Base-by-base conservation (phyloP, 2,888 invertebrate species). In the Congeria kusceri region DNA sequence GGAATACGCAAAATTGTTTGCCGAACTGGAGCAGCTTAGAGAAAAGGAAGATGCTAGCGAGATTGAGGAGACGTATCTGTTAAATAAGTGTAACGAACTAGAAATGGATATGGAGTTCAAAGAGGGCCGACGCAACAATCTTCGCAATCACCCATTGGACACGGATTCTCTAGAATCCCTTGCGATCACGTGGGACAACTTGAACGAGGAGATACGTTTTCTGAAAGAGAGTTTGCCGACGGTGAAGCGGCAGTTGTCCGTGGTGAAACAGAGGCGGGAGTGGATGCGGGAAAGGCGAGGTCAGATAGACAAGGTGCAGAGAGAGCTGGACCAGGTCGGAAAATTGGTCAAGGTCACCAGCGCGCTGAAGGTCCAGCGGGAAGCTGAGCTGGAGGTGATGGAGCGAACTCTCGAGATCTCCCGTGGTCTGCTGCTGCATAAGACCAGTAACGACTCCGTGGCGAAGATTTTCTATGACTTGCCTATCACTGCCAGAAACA, bases 381-480 rank as follows among this genome's bases (percentile, higher is more conserved):
- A 85, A 66, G 82, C 84, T 62, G 89, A 90, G 67, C 86, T 82
- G 44, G 77, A 77, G 53, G 83, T 83, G 3, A 75, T 90, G 11
- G 86, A 87, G 49, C 80, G 78, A 29, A 85, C 86, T 2, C 75
- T 89, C 27, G 89, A 89, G 68, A 53, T 89, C 27, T 90, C 92
- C 3, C 73, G 87, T 44, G 62, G 86, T 58, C 85, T 92, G 18
- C 72, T 86, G 49, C 76, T 89, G 28, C 89, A 85, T 66, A 92
- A 92, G 75, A 89, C 84, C 1, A 89, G 89, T 66, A 89, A 86
- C 23, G 92, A 92, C 59, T 85, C 87, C 5, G 87, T 91, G 20
- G 87, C 88, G 64, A 91, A 90, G 77, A 89, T 92, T 7, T 92
- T 87, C 79, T 88, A 91, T 81, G 86, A 87, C 59, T 85, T 90